Evolutionary conservation across 1,140 invertebrate species (phyloP).

Genomic region (Drosophila willistoni): DNA sequence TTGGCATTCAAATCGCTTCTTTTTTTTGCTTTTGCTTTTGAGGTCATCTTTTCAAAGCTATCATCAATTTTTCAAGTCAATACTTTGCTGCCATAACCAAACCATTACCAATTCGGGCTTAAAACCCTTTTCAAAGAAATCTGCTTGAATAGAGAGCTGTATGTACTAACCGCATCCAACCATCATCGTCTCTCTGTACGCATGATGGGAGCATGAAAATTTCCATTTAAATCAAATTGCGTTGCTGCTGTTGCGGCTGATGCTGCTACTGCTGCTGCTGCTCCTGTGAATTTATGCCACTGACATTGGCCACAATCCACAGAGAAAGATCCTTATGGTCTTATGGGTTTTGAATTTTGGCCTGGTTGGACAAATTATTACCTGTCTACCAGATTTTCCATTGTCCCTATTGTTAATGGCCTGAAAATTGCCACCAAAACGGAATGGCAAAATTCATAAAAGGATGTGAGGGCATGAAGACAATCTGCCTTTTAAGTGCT

Average conservation of each 20-base stretch:
- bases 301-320: conserved; percentile 16
- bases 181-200: conserved; percentile 1
- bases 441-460: background rate
- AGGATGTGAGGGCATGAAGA: background rate
- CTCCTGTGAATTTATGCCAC: conserved; percentile 2
- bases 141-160: background rate
- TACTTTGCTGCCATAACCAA: background rate
- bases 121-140: conserved; percentile 6
- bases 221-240: conserved; percentile 37
- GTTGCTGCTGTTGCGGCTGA: background rate
- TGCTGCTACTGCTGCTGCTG: background rate
- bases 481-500: conserved; percentile 55
- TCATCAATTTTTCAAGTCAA: background rate
- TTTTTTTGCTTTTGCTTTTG: background rate
- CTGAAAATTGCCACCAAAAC: conserved; percentile 33
- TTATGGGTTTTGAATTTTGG: conserved; percentile 6
- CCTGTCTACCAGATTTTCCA: conserved; percentile 49
- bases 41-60: background rate
- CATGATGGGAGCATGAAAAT: conserved; percentile 16
- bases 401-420: conserved; percentile 48
- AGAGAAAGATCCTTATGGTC: background rate
- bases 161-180: background rate
- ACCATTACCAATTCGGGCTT: conserved; percentile 1
- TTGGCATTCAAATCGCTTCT: background rate
- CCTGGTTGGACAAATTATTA: conserved; percentile 56